Base-by-base conservation (phyloP, 2,888 invertebrate genomes). In the Sinhomidia bicolor region DNA sequence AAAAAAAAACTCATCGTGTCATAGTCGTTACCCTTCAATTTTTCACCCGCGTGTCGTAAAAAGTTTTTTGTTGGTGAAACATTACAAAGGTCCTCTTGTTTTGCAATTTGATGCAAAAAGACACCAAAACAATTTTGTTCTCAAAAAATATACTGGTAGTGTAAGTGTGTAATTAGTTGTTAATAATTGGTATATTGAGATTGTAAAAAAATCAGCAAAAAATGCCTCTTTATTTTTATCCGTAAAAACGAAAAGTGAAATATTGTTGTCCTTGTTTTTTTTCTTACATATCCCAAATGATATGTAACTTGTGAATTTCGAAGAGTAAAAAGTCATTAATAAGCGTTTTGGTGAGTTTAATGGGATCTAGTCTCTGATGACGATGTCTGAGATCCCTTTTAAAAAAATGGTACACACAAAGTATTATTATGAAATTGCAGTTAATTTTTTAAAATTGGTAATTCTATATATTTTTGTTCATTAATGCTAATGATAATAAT, bases 351-450 rank as follows among this genome's bases (percentile, higher is more conserved):
- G 17, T 47, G 47, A 76, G 60, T 60, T 65, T 41, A 12, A 12
- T 17, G 78, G 85, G 79, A 78, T 36, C 47, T 54, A 78, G 54
- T 57, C 78, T 36, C 20, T 10, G 4, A 68, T 44, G 26, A n/a
- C 54, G 4, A 68, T 44, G 26, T 26, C 54, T 78, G 78, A n/a
- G n/a, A 78, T 85, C 79, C 85, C 78, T 79, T 65, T 65, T 79
- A 36, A 65, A n/a, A n/a, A n/a, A 44, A 47, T 60, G 76, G 47
- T 80, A 54, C 68, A 68, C 71, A 79, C 71, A 54, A 78, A 86
- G 86, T 86, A 86, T 85, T 79, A 76, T 85, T 57, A 74, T 78
- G 41, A 51, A 80, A 80, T 80, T 86, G 86, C 57, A 71, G 79
- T 71, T 86, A 85, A 62, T 86, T 80, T 85, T 86, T 83, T 26